These are phyloP conservation scores for Spisula subtruncata DNA, from an alignment of 2,888 invertebrate species.

Conservation along the genomic window DNA sequence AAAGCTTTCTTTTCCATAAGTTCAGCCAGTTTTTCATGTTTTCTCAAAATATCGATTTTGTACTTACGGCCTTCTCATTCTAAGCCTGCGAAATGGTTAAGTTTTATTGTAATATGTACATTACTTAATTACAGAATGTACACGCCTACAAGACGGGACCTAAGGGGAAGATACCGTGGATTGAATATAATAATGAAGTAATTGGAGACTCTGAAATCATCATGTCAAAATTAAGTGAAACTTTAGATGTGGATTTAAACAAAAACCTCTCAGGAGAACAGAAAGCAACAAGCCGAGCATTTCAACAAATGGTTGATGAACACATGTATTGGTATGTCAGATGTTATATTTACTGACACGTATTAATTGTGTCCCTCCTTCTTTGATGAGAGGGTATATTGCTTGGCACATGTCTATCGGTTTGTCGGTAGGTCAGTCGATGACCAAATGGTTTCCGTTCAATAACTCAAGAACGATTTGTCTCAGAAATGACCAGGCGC, in stretches of 20 bases:
- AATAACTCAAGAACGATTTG: too few relatives aligned
- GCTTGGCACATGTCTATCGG: too few relatives aligned
- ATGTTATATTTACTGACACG: too few relatives aligned
- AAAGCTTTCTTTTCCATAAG: too few relatives aligned
- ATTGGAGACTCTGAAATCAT: constrained; percentile 85
- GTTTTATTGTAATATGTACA: neutral
- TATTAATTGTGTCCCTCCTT: neutral
- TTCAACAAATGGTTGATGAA: constrained; percentile 77
- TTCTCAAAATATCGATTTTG: too few relatives aligned
- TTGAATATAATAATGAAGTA: constrained; percentile 85
- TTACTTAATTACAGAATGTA: constrained; percentile 43
- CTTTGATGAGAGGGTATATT: too few relatives aligned
- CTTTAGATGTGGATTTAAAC: constrained; percentile 82
- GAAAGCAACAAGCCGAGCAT: constrained; percentile 79
- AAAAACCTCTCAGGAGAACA: constrained; percentile 77
- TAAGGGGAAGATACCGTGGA: constrained; percentile 87
- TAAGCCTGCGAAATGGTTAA: too few relatives aligned
- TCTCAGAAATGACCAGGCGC: too few relatives aligned
- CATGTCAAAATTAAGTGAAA: constrained; percentile 83
- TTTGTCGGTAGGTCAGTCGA: too few relatives aligned
- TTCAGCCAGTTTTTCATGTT: too few relatives aligned
- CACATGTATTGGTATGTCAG: constrained; percentile 75
- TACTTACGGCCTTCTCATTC: too few relatives aligned
- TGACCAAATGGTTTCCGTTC: too few relatives aligned
- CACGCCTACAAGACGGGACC: constrained; percentile 55